Conservation (phyloP, 2,797 vertebrate genomes). For the Chloroceryle amazona region DNA sequence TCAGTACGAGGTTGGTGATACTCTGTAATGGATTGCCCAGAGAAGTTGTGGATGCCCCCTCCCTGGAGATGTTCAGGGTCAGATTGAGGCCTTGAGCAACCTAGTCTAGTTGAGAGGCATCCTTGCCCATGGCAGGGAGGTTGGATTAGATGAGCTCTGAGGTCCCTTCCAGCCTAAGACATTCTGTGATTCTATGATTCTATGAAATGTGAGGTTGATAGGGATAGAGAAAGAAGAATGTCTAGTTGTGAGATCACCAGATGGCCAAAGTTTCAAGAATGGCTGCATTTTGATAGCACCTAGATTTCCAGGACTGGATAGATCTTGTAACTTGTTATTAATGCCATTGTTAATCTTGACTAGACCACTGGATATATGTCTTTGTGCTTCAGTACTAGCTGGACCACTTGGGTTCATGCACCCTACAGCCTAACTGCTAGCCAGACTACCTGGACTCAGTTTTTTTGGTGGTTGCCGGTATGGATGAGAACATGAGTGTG, state of each 20-base stretch:
- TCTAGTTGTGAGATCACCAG: neutral
- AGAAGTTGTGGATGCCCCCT: too few species aligned
- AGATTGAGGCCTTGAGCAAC: too few species aligned
- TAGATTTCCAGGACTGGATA: neutral
- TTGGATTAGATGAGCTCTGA: too few species aligned
- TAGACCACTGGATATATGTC: neutral
- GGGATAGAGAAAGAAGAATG: neutral
- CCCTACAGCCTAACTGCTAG: neutral
- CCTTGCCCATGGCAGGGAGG: too few species aligned
- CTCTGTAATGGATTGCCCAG: too few species aligned
- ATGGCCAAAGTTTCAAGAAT: neutral
- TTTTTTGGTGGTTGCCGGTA: neutral
- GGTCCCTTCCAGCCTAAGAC: too few species aligned
- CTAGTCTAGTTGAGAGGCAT: too few species aligned
- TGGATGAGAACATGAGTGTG: neutral
- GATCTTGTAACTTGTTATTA: neutral
- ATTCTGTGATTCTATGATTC: too few species aligned
- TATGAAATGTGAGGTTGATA: neutral
- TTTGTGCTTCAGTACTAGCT: neutral
- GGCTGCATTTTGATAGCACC: neutral
- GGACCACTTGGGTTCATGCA: neutral
- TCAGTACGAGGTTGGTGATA: too few species aligned
- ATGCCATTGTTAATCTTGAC: neutral
- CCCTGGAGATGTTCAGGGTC: too few species aligned
- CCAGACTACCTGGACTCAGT: neutral